phyloP scores from a whole-genome alignment of 2,888 invertebrate species.

The Thera obeliscata region DNA sequence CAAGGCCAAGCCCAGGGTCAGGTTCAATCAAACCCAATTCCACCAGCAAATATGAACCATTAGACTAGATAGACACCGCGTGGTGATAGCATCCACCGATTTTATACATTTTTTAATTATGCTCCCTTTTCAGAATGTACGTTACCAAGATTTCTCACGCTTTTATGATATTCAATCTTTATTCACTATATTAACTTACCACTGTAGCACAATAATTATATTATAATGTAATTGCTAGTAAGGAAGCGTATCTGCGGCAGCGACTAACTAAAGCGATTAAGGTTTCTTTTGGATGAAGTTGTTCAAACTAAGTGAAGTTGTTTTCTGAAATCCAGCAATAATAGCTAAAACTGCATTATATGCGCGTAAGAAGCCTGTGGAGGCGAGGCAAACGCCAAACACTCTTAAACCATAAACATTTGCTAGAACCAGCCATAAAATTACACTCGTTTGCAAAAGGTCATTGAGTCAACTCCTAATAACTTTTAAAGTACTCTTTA shows the following conservation, averaged over 20 bases:
- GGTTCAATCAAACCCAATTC: conserved; percentile 7
- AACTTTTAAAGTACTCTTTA: no score
- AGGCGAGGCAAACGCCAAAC: no score
- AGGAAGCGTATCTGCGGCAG: conserved; percentile 1
- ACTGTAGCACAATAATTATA: conserved; percentile 1
- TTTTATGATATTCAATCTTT: conserved; percentile 21
- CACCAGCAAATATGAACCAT: conserved; percentile 10
- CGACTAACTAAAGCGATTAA: no score
- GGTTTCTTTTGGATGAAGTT: no score
- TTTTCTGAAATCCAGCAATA: no score
- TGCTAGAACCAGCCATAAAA: no score
- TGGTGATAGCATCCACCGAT: neutral
- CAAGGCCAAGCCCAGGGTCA: conserved; percentile 16
- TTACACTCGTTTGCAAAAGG: no score
- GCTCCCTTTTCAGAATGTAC: neutral
- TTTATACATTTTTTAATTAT: neutral
- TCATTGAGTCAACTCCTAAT: no score
- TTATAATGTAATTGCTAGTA: conserved; percentile 7
- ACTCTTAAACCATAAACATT: no score
- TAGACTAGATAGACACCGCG: conserved; percentile 6
- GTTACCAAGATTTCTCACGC: conserved; percentile 53
- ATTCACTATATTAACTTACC: neutral
- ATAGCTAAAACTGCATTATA: no score
- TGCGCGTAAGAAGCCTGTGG: no score
- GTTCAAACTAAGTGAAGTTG: no score